Evolutionary conservation across 1,140 invertebrate genomes (phyloP).

Genomic region (Megalopta genalis): DNA sequence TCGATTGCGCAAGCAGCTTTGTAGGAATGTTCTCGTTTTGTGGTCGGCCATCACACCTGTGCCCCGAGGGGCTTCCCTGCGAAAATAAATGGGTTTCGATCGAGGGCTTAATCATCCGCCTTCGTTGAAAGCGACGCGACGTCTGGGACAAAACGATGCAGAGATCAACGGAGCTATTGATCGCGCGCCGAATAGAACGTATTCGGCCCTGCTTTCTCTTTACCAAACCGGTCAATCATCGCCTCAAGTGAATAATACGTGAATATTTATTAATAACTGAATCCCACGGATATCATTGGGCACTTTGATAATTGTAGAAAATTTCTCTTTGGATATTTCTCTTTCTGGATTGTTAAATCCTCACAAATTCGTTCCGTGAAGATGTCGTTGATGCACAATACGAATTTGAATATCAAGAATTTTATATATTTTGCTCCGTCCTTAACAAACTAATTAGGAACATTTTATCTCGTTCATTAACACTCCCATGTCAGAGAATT

Average conservation of each 20-base stretch:
- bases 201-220: constrained; percentile 29
- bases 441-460: too few relatives aligned
- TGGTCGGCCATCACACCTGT: constrained; percentile 61
- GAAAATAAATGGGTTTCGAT: constrained; percentile 68
- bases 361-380: too few relatives aligned
- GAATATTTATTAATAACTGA: background rate
- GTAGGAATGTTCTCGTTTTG: constrained; percentile 64
- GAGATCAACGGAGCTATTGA: constrained; percentile 41
- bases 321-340: too few relatives aligned
- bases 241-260: constrained; percentile 17
- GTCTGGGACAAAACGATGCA: constrained; percentile 54
- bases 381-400: too few relatives aligned
- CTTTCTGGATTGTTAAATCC: too few relatives aligned
- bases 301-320: too few relatives aligned
- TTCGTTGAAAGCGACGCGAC: constrained; percentile 55
- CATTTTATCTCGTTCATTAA: too few relatives aligned
- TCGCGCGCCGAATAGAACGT: constrained; percentile 33
- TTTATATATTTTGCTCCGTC: too few relatives aligned
- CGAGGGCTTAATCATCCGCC: constrained; percentile 65
- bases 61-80: constrained; percentile 38
- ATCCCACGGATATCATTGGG: background rate
- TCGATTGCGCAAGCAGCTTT: constrained; percentile 66
- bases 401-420: too few relatives aligned
- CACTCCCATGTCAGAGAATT: too few relatives aligned
- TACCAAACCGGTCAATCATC: background rate